phyloP scores from a whole-genome alignment of 1,140 invertebrate species.

The Periplaneta americana region DNA sequence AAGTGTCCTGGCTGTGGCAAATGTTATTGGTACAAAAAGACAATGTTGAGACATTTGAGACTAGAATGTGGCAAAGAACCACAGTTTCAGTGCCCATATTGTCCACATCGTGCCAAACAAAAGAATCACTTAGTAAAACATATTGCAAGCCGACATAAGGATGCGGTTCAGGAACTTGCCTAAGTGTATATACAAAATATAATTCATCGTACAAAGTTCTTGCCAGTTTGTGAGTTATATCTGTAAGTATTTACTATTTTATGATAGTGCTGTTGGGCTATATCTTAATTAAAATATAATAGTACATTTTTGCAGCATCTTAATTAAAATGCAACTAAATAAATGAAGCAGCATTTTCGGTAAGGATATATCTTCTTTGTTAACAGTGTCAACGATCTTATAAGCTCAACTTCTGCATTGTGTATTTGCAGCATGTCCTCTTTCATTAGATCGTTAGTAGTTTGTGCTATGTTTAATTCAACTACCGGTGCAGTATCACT shows the following conservation, averaged over 20 bases:
- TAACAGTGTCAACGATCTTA: no score
- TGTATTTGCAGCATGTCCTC: no score
- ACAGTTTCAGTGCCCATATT: constrained; percentile 32
- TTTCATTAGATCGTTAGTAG: no score
- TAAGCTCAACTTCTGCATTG: no score
- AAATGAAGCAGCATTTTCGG: no score
- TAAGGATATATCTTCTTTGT: no score
- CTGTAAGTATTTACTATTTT: neutral
- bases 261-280: neutral
- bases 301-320: no score
- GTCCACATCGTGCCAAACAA: constrained; percentile 21
- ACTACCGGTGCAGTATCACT: no score
- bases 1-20: constrained; percentile 50
- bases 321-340: no score
- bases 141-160: constrained; percentile 44
- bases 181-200: neutral
- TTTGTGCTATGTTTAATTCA: no score
- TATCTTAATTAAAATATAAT: no score
- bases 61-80: constrained; percentile 28
- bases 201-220: neutral
- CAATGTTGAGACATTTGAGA: constrained; percentile 24
- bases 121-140: constrained; percentile 82
- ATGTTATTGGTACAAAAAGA: constrained; percentile 28
- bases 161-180: neutral
- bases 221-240: neutral